Evolutionary conservation across 1,140 invertebrate species (phyloP).

Genomic region (Chionoecetes opilio): DNA sequence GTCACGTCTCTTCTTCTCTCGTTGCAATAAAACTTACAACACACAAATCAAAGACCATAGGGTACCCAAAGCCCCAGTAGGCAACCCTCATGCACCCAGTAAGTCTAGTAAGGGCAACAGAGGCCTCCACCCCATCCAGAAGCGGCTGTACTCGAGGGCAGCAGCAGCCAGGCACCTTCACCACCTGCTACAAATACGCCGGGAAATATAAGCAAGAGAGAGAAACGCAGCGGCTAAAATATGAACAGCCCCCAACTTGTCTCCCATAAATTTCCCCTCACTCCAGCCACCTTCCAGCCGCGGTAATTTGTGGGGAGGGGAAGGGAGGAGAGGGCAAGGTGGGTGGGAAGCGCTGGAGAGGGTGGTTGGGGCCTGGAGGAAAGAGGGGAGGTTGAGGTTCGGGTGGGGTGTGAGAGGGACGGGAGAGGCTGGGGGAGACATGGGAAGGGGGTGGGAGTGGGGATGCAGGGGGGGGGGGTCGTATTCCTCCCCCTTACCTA

Average conservation of each 20-base stretch:
- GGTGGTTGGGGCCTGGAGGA: not conserved
- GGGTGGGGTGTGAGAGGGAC: not conserved
- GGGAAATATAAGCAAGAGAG: too few species aligned
- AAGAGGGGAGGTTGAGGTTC: not conserved
- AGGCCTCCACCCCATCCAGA: too few species aligned
- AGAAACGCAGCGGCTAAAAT: slow-evolving; percentile 31
- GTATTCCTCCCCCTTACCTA: not conserved
- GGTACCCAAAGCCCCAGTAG: too few species aligned
- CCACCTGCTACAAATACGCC: too few species aligned
- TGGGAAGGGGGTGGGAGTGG: not conserved
- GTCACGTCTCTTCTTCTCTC: too few species aligned
- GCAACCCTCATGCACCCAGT: too few species aligned
- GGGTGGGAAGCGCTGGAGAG: not conserved
- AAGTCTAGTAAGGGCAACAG: too few species aligned
- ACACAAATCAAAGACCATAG: too few species aligned
- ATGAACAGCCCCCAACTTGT: slow-evolving; percentile 33
- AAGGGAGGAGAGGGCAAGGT: not conserved
- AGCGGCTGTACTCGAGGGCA: too few species aligned
- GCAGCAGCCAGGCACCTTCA: too few species aligned
- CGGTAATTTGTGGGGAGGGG: slow-evolving; percentile 56
- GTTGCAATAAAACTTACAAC: too few species aligned
- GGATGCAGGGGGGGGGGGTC: not conserved
- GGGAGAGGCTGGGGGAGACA: not conserved
- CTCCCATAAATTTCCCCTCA: slow-evolving; percentile 37
- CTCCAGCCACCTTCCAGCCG: slow-evolving; percentile 42